phyloP scores from a whole-genome alignment of 2,113 vertebrate genomes.

The Chlamydotis undulata region DNA sequence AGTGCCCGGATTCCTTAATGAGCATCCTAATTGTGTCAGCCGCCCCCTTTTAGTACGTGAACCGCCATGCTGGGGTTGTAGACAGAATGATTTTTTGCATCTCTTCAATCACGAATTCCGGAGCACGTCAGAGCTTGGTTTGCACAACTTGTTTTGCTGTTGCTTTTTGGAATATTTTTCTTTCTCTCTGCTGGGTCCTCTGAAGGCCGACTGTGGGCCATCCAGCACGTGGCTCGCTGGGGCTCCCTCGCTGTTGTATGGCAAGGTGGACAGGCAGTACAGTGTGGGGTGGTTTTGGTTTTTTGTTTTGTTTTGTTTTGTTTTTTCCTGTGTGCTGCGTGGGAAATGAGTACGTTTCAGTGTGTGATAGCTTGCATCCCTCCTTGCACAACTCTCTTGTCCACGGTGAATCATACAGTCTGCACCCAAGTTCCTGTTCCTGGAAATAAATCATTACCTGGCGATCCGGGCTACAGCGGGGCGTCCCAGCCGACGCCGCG shows the following conservation, averaged over 20 bases:
- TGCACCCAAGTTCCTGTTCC: accelerated
- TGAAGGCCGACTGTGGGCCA: not conserved
- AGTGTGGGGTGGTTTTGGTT: too few species aligned
- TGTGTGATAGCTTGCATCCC: not conserved
- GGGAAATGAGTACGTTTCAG: not conserved
- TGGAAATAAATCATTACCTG: not conserved
- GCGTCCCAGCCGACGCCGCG: accelerated
- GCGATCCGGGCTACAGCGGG: accelerated
- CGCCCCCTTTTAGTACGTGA: not conserved
- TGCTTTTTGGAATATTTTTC: not conserved
- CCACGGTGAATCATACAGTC: not conserved
- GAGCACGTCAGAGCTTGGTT: not conserved
- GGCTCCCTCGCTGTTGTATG: not conserved
- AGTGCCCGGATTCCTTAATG: not conserved
- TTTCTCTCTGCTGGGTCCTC: not conserved
- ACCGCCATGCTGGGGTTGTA: accelerated
- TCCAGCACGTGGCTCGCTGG: not conserved
- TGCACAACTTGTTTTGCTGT: not conserved
- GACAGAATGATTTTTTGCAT: not conserved
- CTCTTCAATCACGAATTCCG: not conserved
- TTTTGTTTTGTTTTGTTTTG: too few species aligned
- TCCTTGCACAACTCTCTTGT: not conserved
- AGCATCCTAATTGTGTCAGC: not conserved
- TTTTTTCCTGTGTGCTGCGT: accelerated
- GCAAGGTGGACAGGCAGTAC: not conserved